Evolutionary conservation across 2,797 vertebrate species (phyloP).

Genomic region (Poeciliopsis infans): DNA sequence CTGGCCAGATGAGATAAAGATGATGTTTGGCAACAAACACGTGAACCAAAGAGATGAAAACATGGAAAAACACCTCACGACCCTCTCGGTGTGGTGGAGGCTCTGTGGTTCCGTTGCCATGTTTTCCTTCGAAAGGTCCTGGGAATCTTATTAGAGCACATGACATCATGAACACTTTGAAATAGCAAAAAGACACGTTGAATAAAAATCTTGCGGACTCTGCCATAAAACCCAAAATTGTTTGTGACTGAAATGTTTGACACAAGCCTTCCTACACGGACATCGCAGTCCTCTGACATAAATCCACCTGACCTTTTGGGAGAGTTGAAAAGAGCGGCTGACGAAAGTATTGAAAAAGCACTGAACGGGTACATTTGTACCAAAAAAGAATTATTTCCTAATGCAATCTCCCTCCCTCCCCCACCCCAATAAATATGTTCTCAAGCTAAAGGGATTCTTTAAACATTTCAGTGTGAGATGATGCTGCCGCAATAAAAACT

Average conservation of each 20-base stretch:
- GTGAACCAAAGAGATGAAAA: neutral
- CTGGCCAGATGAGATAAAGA: neutral
- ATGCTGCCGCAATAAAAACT: neutral
- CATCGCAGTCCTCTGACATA: neutral
- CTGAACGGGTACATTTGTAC: too few species aligned
- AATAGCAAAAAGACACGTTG: too few species aligned
- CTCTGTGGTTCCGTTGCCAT: too few species aligned
- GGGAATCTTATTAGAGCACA: neutral
- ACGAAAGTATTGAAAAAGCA: too few species aligned
- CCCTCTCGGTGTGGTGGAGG: neutral
- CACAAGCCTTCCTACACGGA: neutral
- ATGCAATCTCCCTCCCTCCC: neutral
- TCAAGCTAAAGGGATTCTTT: neutral
- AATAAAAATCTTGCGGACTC: neutral
- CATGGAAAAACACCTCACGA: neutral
- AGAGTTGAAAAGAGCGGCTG: too few species aligned
- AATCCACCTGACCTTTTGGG: neutral
- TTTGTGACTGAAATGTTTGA: constrained; percentile 2
- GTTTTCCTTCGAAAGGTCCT: neutral
- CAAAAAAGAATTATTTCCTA: neutral
- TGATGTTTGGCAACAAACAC: neutral
- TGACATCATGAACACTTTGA: neutral
- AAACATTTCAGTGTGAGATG: neutral
- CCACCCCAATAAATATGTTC: neutral
- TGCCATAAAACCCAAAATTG: neutral